Evolutionary conservation across 64 coral and sea anemone genomes (phyloP), one percentile per base, ranked within the genome.

Genomic region (Montipora sp.): DNA sequence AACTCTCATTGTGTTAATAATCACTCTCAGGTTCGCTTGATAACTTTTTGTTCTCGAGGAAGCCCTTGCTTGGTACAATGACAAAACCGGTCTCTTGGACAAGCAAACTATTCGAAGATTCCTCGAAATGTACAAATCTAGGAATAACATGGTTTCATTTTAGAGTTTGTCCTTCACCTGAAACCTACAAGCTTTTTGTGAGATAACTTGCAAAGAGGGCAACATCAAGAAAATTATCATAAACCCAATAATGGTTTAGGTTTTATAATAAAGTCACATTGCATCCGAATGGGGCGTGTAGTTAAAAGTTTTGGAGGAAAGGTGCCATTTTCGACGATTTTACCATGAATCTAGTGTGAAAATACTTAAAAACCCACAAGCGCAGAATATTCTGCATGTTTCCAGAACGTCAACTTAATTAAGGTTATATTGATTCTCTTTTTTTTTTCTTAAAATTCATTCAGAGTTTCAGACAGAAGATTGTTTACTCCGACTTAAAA

Each of bases 71-170:
- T 85, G 70, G 82, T 50, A 85, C 65, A 48, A 48, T 16, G 18
- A 47, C 80, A 83, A 83, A 83, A 83, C 59, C 13, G 60, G 15
- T 85, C 68, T 45, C 82, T 50, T 23, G 9, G 57, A 15, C 14
- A 48, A 84, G 60, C 66, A 84, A 84, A 84, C 61, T 48, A 66
- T 57, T 24, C 20, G 43, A 48, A 27, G 4, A 5, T n/a, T n/a
- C 47, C 15, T 45, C 19, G 21, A 19, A 20, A 22, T 85, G 43
- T 73, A 85, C 82, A 85, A 85, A 19, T 47, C 46, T 45, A 49
- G 66, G 43, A 19, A 72, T 71, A 85, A 85, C 45, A 36, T 36
- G 36, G 36, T 36, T 36, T 36, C 36, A 36, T 36, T 36, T 36
- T 36, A 71, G 22, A 47, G n/a, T 68, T 85, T 70, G 61, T 85